Evolutionary conservation across 92 coral and sea anemone species (phyloP), one percentile per base, ranked within the genome.

Genomic region (Phenganax marumi): DNA sequence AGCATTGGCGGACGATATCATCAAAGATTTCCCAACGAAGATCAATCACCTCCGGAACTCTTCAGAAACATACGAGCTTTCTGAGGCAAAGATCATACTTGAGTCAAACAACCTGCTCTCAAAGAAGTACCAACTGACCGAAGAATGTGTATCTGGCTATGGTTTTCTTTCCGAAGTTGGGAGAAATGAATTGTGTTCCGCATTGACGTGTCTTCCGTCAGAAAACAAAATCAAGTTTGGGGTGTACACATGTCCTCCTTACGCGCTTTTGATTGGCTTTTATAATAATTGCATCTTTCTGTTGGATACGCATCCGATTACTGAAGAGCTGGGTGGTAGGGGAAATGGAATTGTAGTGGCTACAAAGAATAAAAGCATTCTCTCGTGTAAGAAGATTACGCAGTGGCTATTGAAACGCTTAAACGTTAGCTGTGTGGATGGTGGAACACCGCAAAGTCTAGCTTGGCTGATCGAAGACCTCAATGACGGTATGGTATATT

Each of bases 281-380:
- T 57, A 80, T 58, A 80, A 66, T 52, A 57, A 66, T 48, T 50
- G 57, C 19, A 46, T 63, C 50, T 80, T 80, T 58, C 54, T 80
- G 26, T 3, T 80, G n/a, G 84, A 80, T 54, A 64, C 84, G 50
- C 84, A 80, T 80, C 84, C 84, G 21, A 56, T 80, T 80, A 52
- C 61, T 63, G 78, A 80, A 80, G 84, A 16, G 10, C 48, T 80
- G 8, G 84, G 84, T 52, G 84, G 84, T 18, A 66, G 39, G 17
- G 33, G 84, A n/a, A 80, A 65, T 43, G 84, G 76, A 64, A 52
- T 80, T 11, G 56, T 80, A 9, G 46, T 80, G 60, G 57, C 56
- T 7, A 80, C 76, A 18, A 70, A 66, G n/a, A 76, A 80, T 57
- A 56, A 49, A 58, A 80, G 74, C 65, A 52, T 69, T 50, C 83